phyloP scores from a whole-genome alignment of 2,113 vertebrate species.

The Dipodomys merriami region DNA sequence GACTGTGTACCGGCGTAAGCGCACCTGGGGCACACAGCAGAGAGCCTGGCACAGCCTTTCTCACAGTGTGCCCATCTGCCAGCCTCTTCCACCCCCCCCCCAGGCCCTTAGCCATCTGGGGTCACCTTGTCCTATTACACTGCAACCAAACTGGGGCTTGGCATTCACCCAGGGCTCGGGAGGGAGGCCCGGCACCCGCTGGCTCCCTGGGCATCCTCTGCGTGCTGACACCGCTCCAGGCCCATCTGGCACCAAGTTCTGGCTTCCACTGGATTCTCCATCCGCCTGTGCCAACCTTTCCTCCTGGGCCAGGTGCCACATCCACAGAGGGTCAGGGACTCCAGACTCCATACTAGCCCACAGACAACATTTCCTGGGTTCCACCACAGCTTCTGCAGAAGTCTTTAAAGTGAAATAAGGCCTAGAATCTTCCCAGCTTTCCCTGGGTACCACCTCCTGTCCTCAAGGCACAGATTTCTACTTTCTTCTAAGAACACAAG shows the following conservation, averaged over 20 bases:
- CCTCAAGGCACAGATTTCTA: background rate
- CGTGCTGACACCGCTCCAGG: background rate
- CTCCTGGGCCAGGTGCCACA: background rate
- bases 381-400: background rate
- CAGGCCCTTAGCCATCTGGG: background rate
- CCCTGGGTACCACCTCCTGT: background rate
- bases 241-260: slow-evolving; percentile 38
- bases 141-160: background rate
- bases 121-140: slow-evolving; percentile 58
- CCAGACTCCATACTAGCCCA: background rate
- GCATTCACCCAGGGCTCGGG: slow-evolving; percentile 13
- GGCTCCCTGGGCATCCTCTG: background rate
- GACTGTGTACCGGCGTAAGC: fast-evolving
- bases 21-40: background rate
- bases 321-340: background rate
- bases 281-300: background rate
- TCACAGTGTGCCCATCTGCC: background rate
- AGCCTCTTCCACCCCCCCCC: background rate
- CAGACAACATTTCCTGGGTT: background rate
- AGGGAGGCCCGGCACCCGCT: background rate
- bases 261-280: slow-evolving; percentile 33
- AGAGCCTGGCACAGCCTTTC: background rate
- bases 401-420: background rate
- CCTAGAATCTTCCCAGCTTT: background rate
- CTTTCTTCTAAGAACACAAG: background rate